phyloP scores from a whole-genome alignment of 2,797 vertebrate species.

The Spea hammondii region DNA sequence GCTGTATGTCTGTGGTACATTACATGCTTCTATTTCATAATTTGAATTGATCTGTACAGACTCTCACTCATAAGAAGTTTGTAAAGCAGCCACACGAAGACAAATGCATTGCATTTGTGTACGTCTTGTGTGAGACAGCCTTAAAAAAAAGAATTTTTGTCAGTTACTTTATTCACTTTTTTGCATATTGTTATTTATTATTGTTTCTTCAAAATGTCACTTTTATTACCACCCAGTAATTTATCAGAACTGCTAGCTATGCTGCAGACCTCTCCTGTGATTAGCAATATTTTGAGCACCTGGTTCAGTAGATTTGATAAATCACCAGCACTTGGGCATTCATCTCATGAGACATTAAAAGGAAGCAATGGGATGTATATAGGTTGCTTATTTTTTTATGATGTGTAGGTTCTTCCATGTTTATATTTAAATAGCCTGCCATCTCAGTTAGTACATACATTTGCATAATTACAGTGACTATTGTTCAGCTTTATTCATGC shows the following conservation, averaged over 20 bases:
- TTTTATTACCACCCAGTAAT: slow-evolving; percentile 39
- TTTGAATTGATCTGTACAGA: slow-evolving; percentile 4
- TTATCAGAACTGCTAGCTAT: slow-evolving; percentile 47
- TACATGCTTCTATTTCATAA: slow-evolving; percentile 4
- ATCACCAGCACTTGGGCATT: slow-evolving; percentile 43
- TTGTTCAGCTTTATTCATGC: slow-evolving; percentile 25
- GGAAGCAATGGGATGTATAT: slow-evolving; percentile 26
- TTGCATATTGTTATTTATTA: slow-evolving; percentile 48
- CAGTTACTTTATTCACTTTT: slow-evolving; percentile 41
- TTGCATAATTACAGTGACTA: slow-evolving; percentile 31
- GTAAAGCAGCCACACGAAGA: slow-evolving; percentile 13
- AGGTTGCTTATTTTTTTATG: slow-evolving; percentile 37
- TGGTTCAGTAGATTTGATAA: slow-evolving; percentile 47
- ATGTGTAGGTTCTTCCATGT: slow-evolving; percentile 28
- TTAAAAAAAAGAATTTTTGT: slow-evolving; percentile 36
- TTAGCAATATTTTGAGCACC: slow-evolving; percentile 50
- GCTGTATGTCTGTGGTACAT: too few species aligned
- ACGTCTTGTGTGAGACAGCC: slow-evolving; percentile 26
- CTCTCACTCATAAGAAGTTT: slow-evolving; percentile 33
- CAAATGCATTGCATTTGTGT: slow-evolving; percentile 22
- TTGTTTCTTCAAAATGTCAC: slow-evolving; percentile 45
- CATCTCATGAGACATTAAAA: slow-evolving; percentile 37
- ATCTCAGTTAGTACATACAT: slow-evolving; percentile 20
- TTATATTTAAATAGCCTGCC: slow-evolving; percentile 41
- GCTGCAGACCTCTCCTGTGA: slow-evolving; percentile 39